Percentiles rank a stretch among this genome's conserved stretches.
phyloP scores from a whole-genome alignment of 2,888 invertebrate species.

The Drosophila helvetica region DNA sequence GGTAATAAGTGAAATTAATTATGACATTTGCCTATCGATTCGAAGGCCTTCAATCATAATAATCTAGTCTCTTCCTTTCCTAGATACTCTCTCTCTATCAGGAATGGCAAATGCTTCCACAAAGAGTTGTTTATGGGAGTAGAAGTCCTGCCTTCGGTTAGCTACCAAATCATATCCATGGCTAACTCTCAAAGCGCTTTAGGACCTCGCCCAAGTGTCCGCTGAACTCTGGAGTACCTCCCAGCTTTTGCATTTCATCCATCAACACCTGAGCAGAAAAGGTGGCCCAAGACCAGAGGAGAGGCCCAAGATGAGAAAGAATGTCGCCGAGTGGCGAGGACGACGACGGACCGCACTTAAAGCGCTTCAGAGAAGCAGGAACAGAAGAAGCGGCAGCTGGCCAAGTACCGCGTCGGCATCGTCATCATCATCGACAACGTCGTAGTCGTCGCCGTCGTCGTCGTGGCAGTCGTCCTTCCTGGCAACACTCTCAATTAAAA shows the following conservation, averaged over 20 bases:
- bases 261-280: slow-evolving; percentile 69
- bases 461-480: slow-evolving; percentile 59
- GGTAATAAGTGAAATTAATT: background rate
- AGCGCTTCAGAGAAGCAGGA: slow-evolving; percentile 37
- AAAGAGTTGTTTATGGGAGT: background rate
- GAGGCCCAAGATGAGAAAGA: slow-evolving; percentile 62
- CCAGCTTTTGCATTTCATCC: slow-evolving; percentile 57
- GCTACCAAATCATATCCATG: slow-evolving; percentile 26
- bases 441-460: slow-evolving; percentile 13
- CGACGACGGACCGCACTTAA: slow-evolving; percentile 65
- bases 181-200: slow-evolving; percentile 33
- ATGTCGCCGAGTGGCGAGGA: slow-evolving; percentile 31
- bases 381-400: slow-evolving; percentile 65
- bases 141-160: slow-evolving; percentile 10
- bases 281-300: slow-evolving; percentile 30
- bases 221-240: slow-evolving; percentile 27
- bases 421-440: slow-evolving; percentile 29
- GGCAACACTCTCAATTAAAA: slow-evolving; percentile 79
- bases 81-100: background rate
- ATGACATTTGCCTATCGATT: too few species aligned
- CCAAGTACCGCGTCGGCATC: slow-evolving; percentile 68
- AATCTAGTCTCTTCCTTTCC: too few species aligned
- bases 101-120: background rate
- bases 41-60: too few species aligned
- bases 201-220: slow-evolving; percentile 25